Conservation (phyloP, 2,113 vertebrate species). For the Eretmochelys imbricata region DNA sequence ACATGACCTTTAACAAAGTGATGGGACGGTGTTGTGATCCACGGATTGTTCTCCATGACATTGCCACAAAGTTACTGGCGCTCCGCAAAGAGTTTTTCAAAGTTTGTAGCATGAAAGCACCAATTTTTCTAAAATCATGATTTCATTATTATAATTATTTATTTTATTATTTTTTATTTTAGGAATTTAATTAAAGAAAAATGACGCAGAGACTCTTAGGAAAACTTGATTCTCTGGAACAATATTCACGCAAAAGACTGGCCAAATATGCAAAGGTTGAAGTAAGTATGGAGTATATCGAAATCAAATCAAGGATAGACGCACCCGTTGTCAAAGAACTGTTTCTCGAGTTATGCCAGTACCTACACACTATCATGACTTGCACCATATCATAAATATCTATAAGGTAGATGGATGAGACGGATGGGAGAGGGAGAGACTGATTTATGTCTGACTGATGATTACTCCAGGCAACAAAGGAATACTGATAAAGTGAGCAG, state of each 20-base stretch:
- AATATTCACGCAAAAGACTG: slow-evolving; percentile 28
- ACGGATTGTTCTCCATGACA: background rate
- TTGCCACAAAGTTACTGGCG: background rate
- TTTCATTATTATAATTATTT: background rate
- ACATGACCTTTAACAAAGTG: background rate
- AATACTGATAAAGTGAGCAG: background rate
- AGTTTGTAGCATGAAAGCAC: too few species aligned
- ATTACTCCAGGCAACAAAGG: background rate
- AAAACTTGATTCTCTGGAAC: slow-evolving; percentile 24
- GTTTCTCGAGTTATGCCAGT: background rate
- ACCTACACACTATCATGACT: background rate
- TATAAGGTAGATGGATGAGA: background rate
- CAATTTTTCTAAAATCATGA: background rate
- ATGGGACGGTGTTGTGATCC: background rate
- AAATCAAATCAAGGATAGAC: background rate
- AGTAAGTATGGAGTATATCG: background rate
- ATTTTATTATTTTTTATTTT: background rate
- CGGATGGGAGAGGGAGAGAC: background rate
- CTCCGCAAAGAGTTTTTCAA: background rate
- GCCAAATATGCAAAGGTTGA: slow-evolving; percentile 2
- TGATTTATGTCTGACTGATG: background rate
- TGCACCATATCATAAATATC: background rate
- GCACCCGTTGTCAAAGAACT: background rate
- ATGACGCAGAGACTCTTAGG: slow-evolving; percentile 46
- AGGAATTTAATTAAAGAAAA: background rate